phyloP scores from a whole-genome alignment of 2,113 vertebrate genomes.

The Mormoops blainvillei region DNA sequence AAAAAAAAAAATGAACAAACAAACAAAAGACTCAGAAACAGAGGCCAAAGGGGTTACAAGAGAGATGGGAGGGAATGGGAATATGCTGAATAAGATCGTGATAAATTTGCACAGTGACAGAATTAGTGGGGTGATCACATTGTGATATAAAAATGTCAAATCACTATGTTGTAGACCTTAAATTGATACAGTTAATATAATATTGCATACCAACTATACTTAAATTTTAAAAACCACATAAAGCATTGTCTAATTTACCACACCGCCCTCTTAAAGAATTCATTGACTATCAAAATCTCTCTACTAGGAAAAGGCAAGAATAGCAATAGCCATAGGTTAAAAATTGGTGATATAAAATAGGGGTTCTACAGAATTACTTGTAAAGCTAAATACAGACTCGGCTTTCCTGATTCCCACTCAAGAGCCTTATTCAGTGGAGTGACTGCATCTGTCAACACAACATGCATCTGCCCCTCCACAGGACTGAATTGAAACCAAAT shows the following conservation, averaged over 20 bases:
- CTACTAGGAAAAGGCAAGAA: not conserved
- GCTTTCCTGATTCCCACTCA: not conserved
- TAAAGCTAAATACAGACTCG: not conserved
- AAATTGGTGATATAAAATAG: not conserved
- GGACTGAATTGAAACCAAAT: constrained; percentile 23
- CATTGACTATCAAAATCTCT: not conserved
- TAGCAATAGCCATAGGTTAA: not conserved
- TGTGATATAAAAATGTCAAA: not conserved
- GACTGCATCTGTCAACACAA: not conserved
- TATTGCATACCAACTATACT: not conserved
- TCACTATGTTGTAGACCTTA: not conserved
- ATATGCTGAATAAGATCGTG: not conserved
- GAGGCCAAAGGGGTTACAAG: not conserved
- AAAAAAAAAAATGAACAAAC: not conserved
- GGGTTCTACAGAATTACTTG: not conserved
- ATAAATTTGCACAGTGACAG: not conserved
- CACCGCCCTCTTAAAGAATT: not conserved
- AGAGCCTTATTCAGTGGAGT: not conserved
- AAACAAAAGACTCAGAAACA: not conserved
- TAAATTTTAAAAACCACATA: not conserved
- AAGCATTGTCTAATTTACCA: not conserved
- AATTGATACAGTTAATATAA: not conserved
- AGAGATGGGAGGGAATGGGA: not conserved
- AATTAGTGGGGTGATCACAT: not conserved
- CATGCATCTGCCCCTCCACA: not conserved